Evolutionary conservation across 2,888 invertebrate species (phyloP).

Genomic region (Drosophila lutescens): DNA sequence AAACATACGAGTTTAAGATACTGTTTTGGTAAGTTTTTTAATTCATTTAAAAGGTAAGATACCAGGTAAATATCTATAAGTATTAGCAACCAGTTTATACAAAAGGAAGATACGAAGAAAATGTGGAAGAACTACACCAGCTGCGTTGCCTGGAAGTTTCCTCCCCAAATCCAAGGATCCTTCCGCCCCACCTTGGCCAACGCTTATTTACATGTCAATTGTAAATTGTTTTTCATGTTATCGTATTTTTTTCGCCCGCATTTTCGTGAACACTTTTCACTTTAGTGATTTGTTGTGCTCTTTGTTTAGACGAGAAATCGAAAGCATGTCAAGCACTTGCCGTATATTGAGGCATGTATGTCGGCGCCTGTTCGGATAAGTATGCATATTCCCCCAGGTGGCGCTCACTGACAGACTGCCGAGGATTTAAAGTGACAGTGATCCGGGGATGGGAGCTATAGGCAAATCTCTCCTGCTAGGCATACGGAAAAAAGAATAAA

Average conservation of each 20-base stretch:
- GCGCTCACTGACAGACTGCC: slow-evolving; percentile 61
- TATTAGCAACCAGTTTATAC: not conserved
- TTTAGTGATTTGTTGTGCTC: slow-evolving; percentile 63
- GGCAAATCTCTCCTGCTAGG: slow-evolving; percentile 37
- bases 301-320: slow-evolving; percentile 54
- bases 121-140: not conserved
- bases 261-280: slow-evolving; percentile 67
- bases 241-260: slow-evolving; percentile 35
- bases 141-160: slow-evolving; percentile 49
- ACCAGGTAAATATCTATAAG: too few species aligned
- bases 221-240: slow-evolving; percentile 76
- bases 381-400: slow-evolving; percentile 58
- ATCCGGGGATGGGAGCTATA: slow-evolving; percentile 16
- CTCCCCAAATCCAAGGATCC: not conserved
- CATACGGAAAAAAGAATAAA: slow-evolving; percentile 11
- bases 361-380: slow-evolving; percentile 22
- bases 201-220: slow-evolving; percentile 72
- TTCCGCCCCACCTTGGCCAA: not conserved
- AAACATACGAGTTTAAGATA: too few species aligned
- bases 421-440: slow-evolving; percentile 65
- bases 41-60: too few species aligned
- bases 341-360: slow-evolving; percentile 56
- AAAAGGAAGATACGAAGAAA: not conserved
- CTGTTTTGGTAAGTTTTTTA: too few species aligned
- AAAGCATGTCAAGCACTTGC: slow-evolving; percentile 65